Evolutionary conservation across 1,140 invertebrate genomes (phyloP).

Genomic region (Rhizoglyphus robini): DNA sequence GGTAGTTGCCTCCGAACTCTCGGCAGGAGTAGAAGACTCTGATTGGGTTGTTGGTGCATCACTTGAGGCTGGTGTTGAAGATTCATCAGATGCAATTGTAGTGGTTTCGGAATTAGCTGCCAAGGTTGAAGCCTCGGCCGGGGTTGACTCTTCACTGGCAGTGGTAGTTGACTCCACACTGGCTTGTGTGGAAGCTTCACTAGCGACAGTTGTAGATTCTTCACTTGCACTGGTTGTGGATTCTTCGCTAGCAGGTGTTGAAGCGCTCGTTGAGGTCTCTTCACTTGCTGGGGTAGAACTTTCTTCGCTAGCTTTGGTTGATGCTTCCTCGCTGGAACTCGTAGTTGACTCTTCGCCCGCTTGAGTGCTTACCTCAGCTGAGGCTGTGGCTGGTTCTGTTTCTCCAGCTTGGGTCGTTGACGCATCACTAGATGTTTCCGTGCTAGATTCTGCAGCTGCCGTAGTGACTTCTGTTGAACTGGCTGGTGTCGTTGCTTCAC

Average conservation of each 20-base stretch:
- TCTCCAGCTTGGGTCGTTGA: background rate
- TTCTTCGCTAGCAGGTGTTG: background rate
- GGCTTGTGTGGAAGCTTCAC: background rate
- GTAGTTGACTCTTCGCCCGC: slow-evolving; percentile 2
- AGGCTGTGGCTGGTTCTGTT: slow-evolving; percentile 1
- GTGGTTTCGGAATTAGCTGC: slow-evolving; percentile 1
- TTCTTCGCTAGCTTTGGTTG: slow-evolving; percentile 3
- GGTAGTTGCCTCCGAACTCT: background rate
- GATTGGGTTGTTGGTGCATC: background rate
- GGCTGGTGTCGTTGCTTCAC: background rate
- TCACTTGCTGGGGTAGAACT: background rate
- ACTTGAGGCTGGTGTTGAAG: background rate
- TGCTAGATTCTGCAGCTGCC: background rate
- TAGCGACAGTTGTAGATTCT: background rate
- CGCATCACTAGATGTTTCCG: background rate
- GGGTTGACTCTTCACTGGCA: background rate
- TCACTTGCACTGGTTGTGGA: background rate
- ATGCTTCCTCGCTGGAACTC: background rate
- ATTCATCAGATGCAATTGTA: background rate
- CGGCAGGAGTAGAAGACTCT: background rate
- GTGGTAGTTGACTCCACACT: background rate
- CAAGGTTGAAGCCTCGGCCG: background rate
- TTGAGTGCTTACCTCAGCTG: background rate
- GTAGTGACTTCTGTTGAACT: background rate
- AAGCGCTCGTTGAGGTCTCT: background rate